These are phyloP conservation scores for Otocyon megalotis DNA, from an alignment of 2,113 vertebrate species.

Conservation along the genomic window DNA sequence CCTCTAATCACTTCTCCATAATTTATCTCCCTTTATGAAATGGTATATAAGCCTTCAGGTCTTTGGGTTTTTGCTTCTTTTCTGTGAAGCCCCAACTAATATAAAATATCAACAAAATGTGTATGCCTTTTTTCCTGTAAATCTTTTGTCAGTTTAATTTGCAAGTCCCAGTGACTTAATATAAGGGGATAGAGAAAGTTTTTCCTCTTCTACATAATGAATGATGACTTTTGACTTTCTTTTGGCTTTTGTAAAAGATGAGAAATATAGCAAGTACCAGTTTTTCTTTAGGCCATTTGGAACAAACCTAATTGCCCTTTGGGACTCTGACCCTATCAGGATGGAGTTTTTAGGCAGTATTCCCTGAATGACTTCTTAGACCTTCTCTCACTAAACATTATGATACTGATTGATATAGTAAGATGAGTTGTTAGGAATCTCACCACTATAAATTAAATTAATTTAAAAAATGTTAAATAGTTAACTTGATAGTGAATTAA, in stretches of 20 bases:
- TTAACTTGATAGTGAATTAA: constrained; percentile 7
- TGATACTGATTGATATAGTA: constrained; percentile 3
- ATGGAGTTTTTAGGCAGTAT: constrained; percentile 17
- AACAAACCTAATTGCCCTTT: background rate
- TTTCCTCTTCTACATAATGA: background rate
- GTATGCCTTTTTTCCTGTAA: background rate
- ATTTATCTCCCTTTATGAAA: background rate
- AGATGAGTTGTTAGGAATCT: background rate
- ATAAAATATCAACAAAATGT: background rate
- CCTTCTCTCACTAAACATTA: background rate
- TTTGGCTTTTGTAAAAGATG: background rate
- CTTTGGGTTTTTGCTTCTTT: background rate
- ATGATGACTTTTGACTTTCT: constrained; percentile 11
- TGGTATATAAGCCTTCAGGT: background rate
- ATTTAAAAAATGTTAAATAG: constrained; percentile 16
- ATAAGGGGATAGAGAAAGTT: background rate
- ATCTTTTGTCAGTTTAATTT: constrained; percentile 46
- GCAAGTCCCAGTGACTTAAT: background rate
- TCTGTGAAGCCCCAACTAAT: background rate
- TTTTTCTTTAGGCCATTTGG: constrained; percentile 14
- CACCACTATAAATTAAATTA: background rate
- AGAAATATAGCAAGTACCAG: constrained; percentile 2
- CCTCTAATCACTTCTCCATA: background rate
- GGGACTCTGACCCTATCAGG: background rate
- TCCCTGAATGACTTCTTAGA: background rate